These are phyloP conservation scores for Halcyon malimbica DNA, from an alignment of 2,113 vertebrate genomes.

Conservation along the genomic window DNA sequence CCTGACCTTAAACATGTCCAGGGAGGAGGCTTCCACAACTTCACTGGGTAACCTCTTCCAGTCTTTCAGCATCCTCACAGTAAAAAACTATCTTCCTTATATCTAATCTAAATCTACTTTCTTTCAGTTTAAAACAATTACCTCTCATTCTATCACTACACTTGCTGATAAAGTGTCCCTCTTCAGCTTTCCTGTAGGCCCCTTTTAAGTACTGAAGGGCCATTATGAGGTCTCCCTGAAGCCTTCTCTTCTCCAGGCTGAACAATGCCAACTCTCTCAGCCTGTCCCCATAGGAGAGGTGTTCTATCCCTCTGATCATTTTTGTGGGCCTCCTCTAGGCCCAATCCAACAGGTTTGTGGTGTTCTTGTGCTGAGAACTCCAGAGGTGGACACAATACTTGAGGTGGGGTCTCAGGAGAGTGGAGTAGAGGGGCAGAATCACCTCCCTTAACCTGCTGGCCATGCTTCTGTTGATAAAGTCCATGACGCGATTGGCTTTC, in stretches of 20 bases:
- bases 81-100: too few species aligned
- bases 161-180: too few species aligned
- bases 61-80: too few species aligned
- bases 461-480: neutral
- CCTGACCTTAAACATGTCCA: neutral
- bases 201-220: too few species aligned
- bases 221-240: too few species aligned
- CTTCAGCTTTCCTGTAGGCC: too few species aligned
- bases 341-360: neutral
- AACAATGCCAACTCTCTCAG: too few species aligned
- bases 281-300: too few species aligned
- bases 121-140: too few species aligned
- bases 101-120: too few species aligned
- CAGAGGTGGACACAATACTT: neutral
- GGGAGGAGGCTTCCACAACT: neutral
- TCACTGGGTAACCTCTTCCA: neutral
- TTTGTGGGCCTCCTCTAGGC: neutral
- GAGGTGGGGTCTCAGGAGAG: neutral
- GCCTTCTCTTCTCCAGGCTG: too few species aligned
- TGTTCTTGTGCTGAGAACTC: neutral
- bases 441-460: neutral
- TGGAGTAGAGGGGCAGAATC: neutral
- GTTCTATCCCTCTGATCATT: neutral
- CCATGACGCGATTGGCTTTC: neutral
- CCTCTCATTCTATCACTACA: too few species aligned